These are phyloP conservation scores for Philopotamus ludificatus DNA, from an alignment of 1,140 invertebrate genomes.

Conservation along the genomic window DNA sequence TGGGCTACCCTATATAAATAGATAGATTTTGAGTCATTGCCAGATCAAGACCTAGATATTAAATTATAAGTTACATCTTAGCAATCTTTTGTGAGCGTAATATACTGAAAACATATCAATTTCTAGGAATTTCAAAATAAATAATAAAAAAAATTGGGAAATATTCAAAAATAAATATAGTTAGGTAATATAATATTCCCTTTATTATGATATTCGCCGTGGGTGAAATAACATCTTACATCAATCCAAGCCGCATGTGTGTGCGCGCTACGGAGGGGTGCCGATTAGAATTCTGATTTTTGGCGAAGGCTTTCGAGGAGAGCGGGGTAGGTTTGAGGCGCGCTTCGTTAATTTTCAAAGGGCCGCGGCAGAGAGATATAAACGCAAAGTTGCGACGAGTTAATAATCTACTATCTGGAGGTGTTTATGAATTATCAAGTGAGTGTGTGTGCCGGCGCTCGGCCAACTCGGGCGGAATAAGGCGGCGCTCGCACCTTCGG, in stretches of 20 bases:
- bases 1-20: no score
- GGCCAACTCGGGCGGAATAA: not conserved
- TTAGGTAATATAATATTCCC: slow-evolving; percentile 10
- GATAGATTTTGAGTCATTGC: no score
- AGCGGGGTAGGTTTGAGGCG: slow-evolving; percentile 11
- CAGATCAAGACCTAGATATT: no score
- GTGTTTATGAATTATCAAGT: slow-evolving; percentile 38
- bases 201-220: slow-evolving; percentile 25
- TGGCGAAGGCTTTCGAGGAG: slow-evolving; percentile 17
- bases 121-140: no score
- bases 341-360: slow-evolving; percentile 42
- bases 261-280: slow-evolving; percentile 23
- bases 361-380: slow-evolving; percentile 27
- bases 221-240: slow-evolving; percentile 25
- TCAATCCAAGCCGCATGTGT: slow-evolving; percentile 35
- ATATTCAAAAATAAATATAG: no score
- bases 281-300: slow-evolving; percentile 42
- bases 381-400: slow-evolving; percentile 40
- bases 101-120: no score
- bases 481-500: not conserved
- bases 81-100: no score
- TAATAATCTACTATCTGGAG: slow-evolving; percentile 39
- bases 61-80: no score
- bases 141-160: no score
- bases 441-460: slow-evolving; percentile 16